Conservation (phyloP, 2,888 invertebrate genomes). For the Ormyrus nitidulus region DNA sequence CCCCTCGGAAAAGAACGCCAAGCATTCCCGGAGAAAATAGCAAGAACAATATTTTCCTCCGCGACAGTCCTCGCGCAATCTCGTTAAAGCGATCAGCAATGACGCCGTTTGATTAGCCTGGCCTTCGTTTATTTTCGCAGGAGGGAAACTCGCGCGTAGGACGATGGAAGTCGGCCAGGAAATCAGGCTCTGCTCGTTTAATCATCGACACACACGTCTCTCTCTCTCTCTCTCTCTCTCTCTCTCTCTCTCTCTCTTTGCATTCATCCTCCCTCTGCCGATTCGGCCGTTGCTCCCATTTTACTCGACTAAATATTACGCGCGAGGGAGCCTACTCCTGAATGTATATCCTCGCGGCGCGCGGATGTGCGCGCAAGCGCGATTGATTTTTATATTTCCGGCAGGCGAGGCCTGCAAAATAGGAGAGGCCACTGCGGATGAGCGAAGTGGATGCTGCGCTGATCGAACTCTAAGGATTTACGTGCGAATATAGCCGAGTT, state of each 20-base stretch:
- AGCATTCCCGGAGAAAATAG: too few relatives aligned
- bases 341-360: not conserved
- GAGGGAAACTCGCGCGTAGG: not conserved
- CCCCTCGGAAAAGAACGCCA: too few relatives aligned
- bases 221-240: not conserved
- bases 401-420: not conserved
- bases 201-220: slow-evolving; percentile 2
- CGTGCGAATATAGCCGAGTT: not conserved
- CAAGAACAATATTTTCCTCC: too few relatives aligned
- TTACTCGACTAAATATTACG: slow-evolving; percentile 8
- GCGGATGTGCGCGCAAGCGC: not conserved
- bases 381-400: slow-evolving; percentile 10
- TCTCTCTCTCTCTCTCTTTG: not conserved
- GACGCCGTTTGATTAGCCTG: slow-evolving; percentile 23
- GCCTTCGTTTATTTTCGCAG: slow-evolving; percentile 20
- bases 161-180: slow-evolving; percentile 29
- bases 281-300: not conserved
- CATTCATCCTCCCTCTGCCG: not conserved
- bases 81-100: slow-evolving; percentile 13
- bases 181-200: slow-evolving; percentile 31
- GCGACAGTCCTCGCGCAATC: not conserved
- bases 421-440: not conserved
- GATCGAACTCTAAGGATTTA: not conserved
- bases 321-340: not conserved
- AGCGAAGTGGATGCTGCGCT: slow-evolving; percentile 16